Evolutionary conservation across 2,113 vertebrate genomes (phyloP).

Genomic region (Tragelaphus strepsiceros): DNA sequence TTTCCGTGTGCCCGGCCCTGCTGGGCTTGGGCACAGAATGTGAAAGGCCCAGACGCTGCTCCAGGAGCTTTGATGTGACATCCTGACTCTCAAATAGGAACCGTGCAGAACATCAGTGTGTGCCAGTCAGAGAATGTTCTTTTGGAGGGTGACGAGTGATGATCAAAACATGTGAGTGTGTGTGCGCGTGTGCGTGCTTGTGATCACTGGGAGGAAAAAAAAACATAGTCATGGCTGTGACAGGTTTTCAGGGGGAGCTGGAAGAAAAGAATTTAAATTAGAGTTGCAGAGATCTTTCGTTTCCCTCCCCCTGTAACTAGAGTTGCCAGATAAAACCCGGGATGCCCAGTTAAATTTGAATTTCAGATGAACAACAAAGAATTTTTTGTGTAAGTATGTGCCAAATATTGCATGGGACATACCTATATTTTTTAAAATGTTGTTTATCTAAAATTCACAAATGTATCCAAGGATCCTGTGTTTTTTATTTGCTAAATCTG

Average conservation of each 20-base stretch:
- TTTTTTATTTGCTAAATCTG: background rate
- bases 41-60: background rate
- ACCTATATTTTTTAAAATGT: background rate
- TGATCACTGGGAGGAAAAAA: background rate
- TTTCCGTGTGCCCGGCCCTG: rapidly evolving
- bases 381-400: rapidly evolving
- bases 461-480: background rate
- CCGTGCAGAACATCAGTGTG: rapidly evolving
- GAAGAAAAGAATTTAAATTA: background rate
- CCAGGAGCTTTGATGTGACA: background rate
- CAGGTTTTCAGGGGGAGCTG: rapidly evolving
- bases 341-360: background rate
- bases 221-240: rapidly evolving
- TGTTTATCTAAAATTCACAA: background rate
- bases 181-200: rapidly evolving
- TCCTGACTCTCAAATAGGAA: background rate
- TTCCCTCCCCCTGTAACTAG: rapidly evolving
- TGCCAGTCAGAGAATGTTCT: too few relatives aligned
- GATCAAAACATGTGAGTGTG: background rate
- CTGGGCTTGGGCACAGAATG: rapidly evolving
- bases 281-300: background rate
- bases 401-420: background rate
- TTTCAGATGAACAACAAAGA: background rate
- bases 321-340: background rate
- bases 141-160: background rate